phyloP scores from a whole-genome alignment of 92 coral and sea anemone species.

The Palythoa grandis region DNA sequence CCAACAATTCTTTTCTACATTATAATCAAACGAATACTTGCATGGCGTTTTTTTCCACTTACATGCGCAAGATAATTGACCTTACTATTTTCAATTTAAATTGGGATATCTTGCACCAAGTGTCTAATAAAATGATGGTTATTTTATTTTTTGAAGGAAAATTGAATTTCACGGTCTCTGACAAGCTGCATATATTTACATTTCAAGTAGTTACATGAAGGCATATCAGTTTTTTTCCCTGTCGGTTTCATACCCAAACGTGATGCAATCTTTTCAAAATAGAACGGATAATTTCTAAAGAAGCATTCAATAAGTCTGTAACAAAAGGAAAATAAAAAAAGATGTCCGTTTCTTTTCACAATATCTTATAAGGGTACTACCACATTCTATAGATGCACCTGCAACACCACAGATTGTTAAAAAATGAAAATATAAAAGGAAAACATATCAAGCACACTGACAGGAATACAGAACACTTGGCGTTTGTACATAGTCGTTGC shows the following conservation, averaged over 20 bases:
- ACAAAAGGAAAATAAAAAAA: neutral
- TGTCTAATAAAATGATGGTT: neutral
- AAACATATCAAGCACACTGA: neutral
- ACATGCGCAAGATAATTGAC: neutral
- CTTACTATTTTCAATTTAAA: neutral
- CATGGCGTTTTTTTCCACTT: too few species aligned
- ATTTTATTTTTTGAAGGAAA: neutral
- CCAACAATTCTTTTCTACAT: too few species aligned
- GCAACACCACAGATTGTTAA: neutral
- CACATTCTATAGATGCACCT: neutral
- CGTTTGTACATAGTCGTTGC: neutral
- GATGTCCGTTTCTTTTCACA: neutral
- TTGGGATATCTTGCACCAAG: neutral
- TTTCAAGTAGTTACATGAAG: neutral
- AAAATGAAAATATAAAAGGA: neutral
- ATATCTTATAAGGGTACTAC: neutral
- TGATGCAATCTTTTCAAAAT: neutral
- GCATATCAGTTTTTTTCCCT: neutral
- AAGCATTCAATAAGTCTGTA: neutral
- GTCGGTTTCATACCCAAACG: neutral
- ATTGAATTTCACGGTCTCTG: neutral
- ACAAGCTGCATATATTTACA: slow-evolving; percentile 1
- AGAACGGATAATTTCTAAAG: neutral
- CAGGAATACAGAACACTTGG: neutral
- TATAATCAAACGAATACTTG: too few species aligned